These are phyloP conservation scores for Salvelinus sp. DNA, from an alignment of 2,113 vertebrate genomes.

Conservation along the genomic window DNA sequence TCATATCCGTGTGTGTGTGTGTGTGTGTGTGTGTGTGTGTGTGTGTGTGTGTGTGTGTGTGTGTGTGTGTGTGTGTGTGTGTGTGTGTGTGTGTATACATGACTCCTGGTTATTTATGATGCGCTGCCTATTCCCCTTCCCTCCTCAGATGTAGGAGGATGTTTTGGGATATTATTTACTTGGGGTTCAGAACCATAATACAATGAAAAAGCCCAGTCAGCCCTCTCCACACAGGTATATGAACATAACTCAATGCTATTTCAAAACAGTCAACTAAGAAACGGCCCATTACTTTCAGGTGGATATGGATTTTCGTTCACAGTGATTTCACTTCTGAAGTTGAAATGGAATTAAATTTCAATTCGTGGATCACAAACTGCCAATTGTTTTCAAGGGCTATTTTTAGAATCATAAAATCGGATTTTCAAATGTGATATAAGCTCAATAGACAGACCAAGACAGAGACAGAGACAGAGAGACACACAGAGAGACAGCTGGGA, in stretches of 20 bases:
- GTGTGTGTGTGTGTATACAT: background rate
- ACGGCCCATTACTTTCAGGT: background rate
- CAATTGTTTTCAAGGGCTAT: background rate
- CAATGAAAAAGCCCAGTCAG: background rate
- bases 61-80: background rate
- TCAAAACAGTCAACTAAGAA: background rate
- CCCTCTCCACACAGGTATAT: background rate
- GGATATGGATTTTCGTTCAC: background rate
- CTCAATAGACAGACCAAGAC: background rate
- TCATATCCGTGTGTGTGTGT: background rate
- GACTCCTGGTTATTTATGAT: background rate
- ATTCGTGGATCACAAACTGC: background rate
- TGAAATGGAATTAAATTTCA: too few species aligned
- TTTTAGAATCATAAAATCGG: background rate
- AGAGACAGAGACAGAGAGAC: background rate
- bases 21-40: slow-evolving; percentile 5
- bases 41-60: background rate
- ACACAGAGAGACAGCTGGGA: background rate
- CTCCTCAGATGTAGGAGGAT: background rate
- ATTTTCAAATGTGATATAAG: slow-evolving; percentile 5
- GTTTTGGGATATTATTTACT: background rate
- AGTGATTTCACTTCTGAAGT: too few species aligned
- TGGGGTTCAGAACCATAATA: background rate
- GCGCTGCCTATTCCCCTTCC: background rate
- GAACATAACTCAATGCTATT: background rate